Conservation (phyloP, 2,113 vertebrate species). For the Euleptes europaea region DNA sequence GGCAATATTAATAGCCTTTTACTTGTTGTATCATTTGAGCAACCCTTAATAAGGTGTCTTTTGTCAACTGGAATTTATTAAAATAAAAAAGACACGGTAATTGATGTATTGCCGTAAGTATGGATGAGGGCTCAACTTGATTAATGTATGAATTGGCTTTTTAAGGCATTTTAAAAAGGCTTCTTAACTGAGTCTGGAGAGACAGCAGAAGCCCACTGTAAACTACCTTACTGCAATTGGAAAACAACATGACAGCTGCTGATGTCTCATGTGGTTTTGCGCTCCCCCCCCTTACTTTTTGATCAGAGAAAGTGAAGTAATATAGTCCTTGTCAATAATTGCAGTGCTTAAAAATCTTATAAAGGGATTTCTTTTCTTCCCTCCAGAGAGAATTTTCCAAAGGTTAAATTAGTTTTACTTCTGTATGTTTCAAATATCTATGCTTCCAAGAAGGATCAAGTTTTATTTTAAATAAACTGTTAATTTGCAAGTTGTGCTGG, state of each 20-base stretch:
- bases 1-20: slow-evolving; percentile 86
- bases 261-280: slow-evolving; percentile 73
- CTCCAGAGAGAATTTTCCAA: slow-evolving; percentile 80
- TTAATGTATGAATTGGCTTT: slow-evolving; percentile 89
- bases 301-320: slow-evolving; percentile 81
- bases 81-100: slow-evolving; percentile 79
- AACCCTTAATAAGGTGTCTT: slow-evolving; percentile 88
- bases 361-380: slow-evolving; percentile 78
- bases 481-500: slow-evolving; percentile 70
- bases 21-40: slow-evolving; percentile 85
- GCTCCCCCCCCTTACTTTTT: slow-evolving; percentile 52
- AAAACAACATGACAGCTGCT: slow-evolving; percentile 84
- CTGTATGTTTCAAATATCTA: slow-evolving; percentile 75
- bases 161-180: slow-evolving; percentile 86
- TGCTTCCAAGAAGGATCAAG: slow-evolving; percentile 66
- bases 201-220: slow-evolving; percentile 79
- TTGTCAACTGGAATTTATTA: slow-evolving; percentile 88
- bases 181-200: slow-evolving; percentile 86
- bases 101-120: slow-evolving; percentile 89
- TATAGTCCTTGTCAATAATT: slow-evolving; percentile 83
- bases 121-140: slow-evolving; percentile 83
- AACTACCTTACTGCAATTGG: slow-evolving; percentile 80
- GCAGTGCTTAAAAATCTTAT: slow-evolving; percentile 85
- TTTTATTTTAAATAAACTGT: slow-evolving; percentile 78
- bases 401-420: slow-evolving; percentile 85